Evolutionary conservation across 2,113 vertebrate species (phyloP).

Genomic region (Anguilla rostrata): DNA sequence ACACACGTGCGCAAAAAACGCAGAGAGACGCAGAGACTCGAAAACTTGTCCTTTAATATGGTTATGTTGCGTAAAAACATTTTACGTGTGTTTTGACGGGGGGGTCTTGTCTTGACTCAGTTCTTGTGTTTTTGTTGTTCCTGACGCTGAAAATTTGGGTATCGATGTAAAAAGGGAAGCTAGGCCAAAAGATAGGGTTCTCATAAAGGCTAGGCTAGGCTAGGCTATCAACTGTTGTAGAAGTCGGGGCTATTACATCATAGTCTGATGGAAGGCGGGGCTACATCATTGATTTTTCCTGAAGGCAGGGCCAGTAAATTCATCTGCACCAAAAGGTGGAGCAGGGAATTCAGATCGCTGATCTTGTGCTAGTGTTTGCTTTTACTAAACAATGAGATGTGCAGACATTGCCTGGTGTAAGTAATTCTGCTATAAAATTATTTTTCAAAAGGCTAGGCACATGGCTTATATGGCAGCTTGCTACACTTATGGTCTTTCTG

Average conservation of each 20-base stretch:
- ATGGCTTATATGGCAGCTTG: not conserved
- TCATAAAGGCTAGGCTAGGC: no score
- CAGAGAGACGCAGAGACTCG: no score
- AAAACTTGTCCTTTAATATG: no score
- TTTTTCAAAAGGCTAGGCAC: no score
- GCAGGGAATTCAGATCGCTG: not conserved
- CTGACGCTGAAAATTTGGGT: not conserved
- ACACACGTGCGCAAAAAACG: not conserved
- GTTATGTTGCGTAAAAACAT: no score
- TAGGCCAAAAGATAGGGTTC: no score
- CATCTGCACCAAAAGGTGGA: not conserved
- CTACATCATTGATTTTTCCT: not conserved
- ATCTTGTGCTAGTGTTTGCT: not conserved
- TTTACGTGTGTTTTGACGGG: no score
- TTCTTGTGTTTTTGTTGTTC: not conserved
- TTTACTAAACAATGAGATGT: not conserved
- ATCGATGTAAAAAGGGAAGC: not conserved
- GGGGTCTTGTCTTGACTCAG: no score
- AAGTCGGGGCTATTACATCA: not conserved
- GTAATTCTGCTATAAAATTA: not conserved
- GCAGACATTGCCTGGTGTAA: not conserved
- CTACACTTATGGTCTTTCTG: not conserved
- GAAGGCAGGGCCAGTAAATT: not conserved
- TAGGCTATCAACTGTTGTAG: no score
- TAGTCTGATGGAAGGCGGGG: not conserved